Evolutionary conservation across 2,797 vertebrate species (phyloP).

Genomic region (Liasis olivaceus): DNA sequence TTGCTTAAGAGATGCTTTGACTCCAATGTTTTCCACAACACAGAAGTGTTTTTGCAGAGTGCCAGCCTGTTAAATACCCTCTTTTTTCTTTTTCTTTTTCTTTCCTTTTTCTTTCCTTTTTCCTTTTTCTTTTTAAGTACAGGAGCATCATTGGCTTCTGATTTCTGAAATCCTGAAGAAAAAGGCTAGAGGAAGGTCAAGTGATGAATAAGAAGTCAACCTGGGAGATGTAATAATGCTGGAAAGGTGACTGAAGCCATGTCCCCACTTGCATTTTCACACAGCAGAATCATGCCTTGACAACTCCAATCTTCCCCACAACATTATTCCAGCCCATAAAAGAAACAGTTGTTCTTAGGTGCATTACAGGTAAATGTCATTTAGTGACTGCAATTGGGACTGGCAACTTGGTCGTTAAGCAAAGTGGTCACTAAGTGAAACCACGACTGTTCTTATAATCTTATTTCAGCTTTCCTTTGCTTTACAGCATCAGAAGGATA

Average conservation of each 20-base stretch:
- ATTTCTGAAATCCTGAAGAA: background rate
- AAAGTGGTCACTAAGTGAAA: background rate
- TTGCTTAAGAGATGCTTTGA: background rate
- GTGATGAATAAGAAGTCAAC: background rate
- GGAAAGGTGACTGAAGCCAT: background rate
- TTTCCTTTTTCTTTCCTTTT: background rate
- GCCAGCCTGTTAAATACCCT: background rate
- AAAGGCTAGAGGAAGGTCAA: background rate
- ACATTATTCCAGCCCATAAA: background rate
- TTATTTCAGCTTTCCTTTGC: background rate
- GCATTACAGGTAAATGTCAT: background rate
- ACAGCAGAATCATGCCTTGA: background rate
- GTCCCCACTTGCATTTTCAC: background rate
- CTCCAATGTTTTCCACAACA: background rate
- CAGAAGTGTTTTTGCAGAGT: background rate
- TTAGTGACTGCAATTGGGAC: background rate
- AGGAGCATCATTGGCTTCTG: background rate
- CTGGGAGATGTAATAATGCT: background rate
- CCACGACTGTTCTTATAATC: background rate
- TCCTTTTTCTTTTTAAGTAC: background rate
- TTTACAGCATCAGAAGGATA: background rate
- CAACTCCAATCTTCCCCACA: background rate
- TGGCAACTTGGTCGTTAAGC: background rate
- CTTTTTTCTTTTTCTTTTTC: background rate
- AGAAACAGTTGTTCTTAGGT: background rate